These are phyloP conservation scores for Anolis sagrei DNA, from an alignment of 2,113 vertebrate species.

Conservation along the genomic window DNA sequence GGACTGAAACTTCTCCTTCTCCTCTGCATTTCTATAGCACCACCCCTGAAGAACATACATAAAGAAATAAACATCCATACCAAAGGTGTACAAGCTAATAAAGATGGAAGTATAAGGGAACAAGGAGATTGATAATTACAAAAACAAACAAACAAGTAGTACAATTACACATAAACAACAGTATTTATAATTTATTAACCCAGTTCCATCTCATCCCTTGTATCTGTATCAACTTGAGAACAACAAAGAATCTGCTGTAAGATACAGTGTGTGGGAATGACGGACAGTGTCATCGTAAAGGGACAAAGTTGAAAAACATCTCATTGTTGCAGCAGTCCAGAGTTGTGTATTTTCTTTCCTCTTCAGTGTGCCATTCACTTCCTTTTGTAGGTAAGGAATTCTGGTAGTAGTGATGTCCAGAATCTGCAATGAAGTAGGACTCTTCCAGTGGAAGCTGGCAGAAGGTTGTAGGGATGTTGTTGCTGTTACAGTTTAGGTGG, in stretches of 20 bases:
- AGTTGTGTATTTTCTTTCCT: background rate
- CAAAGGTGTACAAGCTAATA: too few relatives aligned
- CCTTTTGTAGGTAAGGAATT: background rate
- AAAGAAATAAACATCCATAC: too few relatives aligned
- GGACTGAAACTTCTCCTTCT: too few relatives aligned
- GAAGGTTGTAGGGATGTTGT: background rate
- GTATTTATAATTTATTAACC: too few relatives aligned
- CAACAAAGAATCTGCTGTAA: background rate
- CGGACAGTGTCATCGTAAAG: conserved; percentile 26
- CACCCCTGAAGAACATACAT: too few relatives aligned
- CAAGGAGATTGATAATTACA: too few relatives aligned
- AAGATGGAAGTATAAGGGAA: too few relatives aligned
- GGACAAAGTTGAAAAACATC: conserved; percentile 59
- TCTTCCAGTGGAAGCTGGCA: conserved; percentile 35
- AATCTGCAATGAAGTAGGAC: background rate
- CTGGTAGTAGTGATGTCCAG: conserved; percentile 34
- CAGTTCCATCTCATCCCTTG: too few relatives aligned
- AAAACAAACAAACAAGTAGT: too few relatives aligned
- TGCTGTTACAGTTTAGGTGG: background rate
- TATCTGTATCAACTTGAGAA: too few relatives aligned
- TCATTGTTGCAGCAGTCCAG: conserved; percentile 48
- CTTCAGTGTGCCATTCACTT: background rate
- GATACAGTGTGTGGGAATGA: fast-evolving
- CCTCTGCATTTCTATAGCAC: too few relatives aligned
- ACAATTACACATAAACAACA: too few relatives aligned